Conservation (phyloP, 1,140 invertebrate species). For the Aphelinus atriplicis region DNA sequence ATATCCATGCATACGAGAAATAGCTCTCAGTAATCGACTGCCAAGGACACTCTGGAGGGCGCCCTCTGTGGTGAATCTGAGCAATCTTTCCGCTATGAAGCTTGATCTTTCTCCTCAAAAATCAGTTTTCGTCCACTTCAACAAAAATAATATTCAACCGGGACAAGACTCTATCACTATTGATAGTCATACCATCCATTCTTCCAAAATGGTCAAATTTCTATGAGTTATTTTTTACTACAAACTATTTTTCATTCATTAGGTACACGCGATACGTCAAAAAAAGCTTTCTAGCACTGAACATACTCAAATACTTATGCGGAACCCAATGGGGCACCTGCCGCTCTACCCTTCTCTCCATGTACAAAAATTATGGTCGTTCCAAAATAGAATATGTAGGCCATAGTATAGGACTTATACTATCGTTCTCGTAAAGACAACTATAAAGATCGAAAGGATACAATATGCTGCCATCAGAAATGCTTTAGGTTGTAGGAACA, state of each 20-base stretch:
- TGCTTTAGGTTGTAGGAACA: constrained; percentile 1
- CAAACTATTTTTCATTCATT: neutral
- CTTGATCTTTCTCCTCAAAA: neutral
- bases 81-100: neutral
- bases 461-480: constrained; percentile 15
- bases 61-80: neutral
- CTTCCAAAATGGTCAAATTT: neutral
- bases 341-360: neutral
- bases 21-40: neutral
- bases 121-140: neutral
- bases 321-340: neutral
- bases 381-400: neutral
- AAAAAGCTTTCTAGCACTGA: neutral
- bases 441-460: constrained; percentile 3
- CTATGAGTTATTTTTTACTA: neutral
- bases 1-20: neutral
- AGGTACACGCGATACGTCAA: too few species aligned
- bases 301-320: constrained; percentile 10
- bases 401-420: too few species aligned
- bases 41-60: neutral
- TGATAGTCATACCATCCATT: neutral
- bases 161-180: neutral
- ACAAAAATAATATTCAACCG: neutral
- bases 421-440: neutral
- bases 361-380: neutral